Evolutionary conservation across 2,888 invertebrate genomes (phyloP), one percentile per base, ranked within the genome.

Genomic region (Anarsia innoxiella): DNA sequence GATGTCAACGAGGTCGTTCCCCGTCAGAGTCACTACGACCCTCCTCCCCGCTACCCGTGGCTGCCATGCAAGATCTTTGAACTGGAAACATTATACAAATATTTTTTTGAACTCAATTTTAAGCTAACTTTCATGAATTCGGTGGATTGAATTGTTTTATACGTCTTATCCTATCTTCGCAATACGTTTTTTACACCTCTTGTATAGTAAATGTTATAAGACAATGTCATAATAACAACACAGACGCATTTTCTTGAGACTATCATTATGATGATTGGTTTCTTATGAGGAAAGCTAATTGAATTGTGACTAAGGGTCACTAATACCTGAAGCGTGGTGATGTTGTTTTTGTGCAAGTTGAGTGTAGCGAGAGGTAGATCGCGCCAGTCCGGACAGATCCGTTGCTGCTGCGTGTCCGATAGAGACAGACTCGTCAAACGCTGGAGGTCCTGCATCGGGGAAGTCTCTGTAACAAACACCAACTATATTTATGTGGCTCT

Each of bases 341-440:
- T 42, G 41, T 40, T 36, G 48, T 59, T 59, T 36, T 31, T 0
- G 31, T 44, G 25, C 31, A 58, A 51, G 43, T 53, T 47, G 29
- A 58, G 44, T 11, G 2, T 3, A 12, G 9, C 10, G n/a, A 55
- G 56, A n/a, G 3, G 23, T 1, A 12, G 8, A 8, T 31, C 12
- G 12, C 40, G 40, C 53, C 53, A 56, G 49, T 55, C 56, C 31
- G 15, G 38, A 43, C 55, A 56, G 30, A 55, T 10, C 23, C 38
- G 45, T 12, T 39, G 5, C 23, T 44, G 37, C 28, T 41, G 36
- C 23, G 46, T 29, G 28, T 8, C n/a, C 2, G 23, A 15, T 33
- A 55, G 45, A 9, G 12, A 4, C 41, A 53, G 40, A 15, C 1
- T 0, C n/a, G 29, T 37, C 37, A 56, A 46, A 23, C 13, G 12